These are phyloP conservation scores for Epizoanthus scotinus DNA, from an alignment of 92 coral and sea anemone species.

Conservation along the genomic window DNA sequence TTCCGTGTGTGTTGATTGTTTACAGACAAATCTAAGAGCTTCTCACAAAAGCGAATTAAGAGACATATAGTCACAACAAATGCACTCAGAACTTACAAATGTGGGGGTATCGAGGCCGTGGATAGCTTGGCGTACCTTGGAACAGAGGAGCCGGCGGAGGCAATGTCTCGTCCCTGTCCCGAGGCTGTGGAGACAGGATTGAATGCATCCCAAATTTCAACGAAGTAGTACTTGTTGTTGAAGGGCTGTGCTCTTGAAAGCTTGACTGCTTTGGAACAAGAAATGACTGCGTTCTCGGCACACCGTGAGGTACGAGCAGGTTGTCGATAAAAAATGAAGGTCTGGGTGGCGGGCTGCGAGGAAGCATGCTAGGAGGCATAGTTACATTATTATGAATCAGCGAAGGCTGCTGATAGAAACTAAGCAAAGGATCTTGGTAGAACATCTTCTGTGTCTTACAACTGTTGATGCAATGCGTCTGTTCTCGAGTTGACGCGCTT, in stretches of 20 bases:
- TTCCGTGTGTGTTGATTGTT: neutral
- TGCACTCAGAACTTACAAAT: constrained; percentile 40
- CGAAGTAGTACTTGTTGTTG: constrained; percentile 59
- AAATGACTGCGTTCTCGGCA: constrained; percentile 52
- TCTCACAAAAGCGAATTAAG: neutral
- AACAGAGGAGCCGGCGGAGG: constrained; percentile 21
- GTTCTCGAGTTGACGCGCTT: constrained; percentile 11
- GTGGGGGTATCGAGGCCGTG: constrained; percentile 29
- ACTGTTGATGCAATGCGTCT: neutral
- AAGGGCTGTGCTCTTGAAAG: constrained; percentile 55
- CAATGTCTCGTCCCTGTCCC: constrained; percentile 44
- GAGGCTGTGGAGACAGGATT: constrained; percentile 66
- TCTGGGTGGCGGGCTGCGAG: constrained; percentile 38
- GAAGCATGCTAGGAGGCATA: constrained; percentile 26
- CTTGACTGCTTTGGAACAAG: constrained; percentile 61
- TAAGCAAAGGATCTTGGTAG: constrained; percentile 85
- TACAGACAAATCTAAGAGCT: constrained; percentile 12
- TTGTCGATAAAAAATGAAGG: constrained; percentile 41
- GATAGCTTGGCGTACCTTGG: constrained; percentile 40
- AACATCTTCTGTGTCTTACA: constrained; percentile 59
- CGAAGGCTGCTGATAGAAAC: constrained; percentile 76
- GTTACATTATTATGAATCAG: constrained; percentile 38
- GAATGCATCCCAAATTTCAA: constrained; percentile 87
- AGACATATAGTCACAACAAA: neutral
- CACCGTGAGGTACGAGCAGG: constrained; percentile 37